Conservation (phyloP, 2,113 vertebrate genomes). For the Montifringilla adamsi region DNA sequence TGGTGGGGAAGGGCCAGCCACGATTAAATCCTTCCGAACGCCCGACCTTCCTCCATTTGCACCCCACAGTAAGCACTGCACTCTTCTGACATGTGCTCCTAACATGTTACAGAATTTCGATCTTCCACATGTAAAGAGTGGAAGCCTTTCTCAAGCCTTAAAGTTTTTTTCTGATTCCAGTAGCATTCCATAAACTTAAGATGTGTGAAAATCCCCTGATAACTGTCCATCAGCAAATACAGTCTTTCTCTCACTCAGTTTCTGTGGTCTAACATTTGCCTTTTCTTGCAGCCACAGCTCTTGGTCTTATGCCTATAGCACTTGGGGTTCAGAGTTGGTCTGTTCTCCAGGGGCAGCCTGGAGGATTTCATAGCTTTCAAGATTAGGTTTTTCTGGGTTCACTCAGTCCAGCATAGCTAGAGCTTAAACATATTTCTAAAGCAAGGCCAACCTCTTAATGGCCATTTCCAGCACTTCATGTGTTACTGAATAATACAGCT, state of each 20-base stretch:
- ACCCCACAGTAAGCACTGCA: constrained; percentile 78
- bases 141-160: neutral
- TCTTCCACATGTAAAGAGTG: neutral
- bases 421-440: neutral
- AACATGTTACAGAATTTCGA: fast-evolving
- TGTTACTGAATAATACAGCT: neutral
- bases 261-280: neutral
- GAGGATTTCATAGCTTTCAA: neutral
- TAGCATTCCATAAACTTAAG: neutral
- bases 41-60: constrained; percentile 74
- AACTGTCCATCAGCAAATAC: neutral
- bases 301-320: neutral
- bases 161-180: neutral
- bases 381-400: neutral
- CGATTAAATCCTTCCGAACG: constrained; percentile 86
- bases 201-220: fast-evolving
- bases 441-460: neutral
- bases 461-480: neutral
- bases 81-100: fast-evolving
- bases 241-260: neutral
- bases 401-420: neutral
- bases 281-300: neutral
- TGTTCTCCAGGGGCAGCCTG: neutral
- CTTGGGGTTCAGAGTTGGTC: neutral
- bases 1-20: constrained; percentile 87